Conservation (phyloP, 2,797 vertebrate genomes). For the Mormyrus proboscirostris region DNA sequence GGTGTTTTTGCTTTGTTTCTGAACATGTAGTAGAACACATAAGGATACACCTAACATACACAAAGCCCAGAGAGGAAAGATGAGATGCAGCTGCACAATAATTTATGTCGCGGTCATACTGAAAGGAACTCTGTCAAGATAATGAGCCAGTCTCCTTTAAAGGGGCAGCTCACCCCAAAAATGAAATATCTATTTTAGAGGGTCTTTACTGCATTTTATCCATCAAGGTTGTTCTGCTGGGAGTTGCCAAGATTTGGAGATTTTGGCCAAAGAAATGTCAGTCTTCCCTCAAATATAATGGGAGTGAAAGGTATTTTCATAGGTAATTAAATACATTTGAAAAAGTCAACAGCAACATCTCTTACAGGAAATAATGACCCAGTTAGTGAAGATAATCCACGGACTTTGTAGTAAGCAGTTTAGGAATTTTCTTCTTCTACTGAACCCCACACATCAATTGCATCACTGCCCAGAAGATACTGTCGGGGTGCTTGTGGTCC, state of each 20-base stretch:
- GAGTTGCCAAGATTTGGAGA: background rate
- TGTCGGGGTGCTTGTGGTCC: background rate
- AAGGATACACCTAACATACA: background rate
- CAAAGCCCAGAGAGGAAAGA: background rate
- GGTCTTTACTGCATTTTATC: background rate
- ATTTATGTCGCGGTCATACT: background rate
- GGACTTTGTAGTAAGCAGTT: too few species aligned
- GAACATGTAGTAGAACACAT: background rate
- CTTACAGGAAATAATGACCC: too few species aligned
- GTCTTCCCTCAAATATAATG: background rate
- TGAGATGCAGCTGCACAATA: background rate
- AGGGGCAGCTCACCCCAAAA: background rate
- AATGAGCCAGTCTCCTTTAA: background rate
- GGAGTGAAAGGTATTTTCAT: background rate
- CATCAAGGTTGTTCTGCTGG: background rate
- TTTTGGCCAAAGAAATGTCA: background rate
- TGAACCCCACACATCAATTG: background rate
- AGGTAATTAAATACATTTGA: too few species aligned
- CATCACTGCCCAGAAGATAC: background rate
- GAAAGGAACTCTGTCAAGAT: background rate
- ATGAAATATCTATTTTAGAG: background rate
- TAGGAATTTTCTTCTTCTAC: background rate
- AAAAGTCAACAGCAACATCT: too few species aligned
- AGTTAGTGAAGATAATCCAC: too few species aligned
- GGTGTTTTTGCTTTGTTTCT: background rate